Evolutionary conservation across 2,113 vertebrate genomes (phyloP), one percentile per base, ranked within the genome.

Genomic region (Platichthys stellatus): DNA sequence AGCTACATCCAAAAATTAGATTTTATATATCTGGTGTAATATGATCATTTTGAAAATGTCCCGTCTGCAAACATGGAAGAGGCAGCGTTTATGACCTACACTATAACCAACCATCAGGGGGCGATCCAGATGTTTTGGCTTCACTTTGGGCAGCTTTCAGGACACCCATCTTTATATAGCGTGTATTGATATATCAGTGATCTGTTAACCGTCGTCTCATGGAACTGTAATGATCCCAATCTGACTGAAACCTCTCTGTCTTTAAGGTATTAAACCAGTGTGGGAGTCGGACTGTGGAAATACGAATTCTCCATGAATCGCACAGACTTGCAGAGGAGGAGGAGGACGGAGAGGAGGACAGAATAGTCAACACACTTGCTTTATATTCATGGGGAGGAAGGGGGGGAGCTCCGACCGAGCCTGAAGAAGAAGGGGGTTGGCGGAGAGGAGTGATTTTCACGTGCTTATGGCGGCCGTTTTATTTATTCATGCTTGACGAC

Each of bases 401-500:
- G 87, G 90, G 75, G 75, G 78, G 65, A 71, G 94, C 90, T 92
- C 92, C 80, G 65, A 84, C 58, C 15, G 56, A 86, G 84, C 84
- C 72, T 43, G 65, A 40, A 20, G 43, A 13, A 70, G 38, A 56
- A 24, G 65, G 51, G 40, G 56, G 28, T 20, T 31, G 17, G n/a
- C 23, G 90, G 93, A 93, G 26, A 90, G 92, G 93, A 35, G n/a
- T 20, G 17, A 84, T 91, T 86, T 86, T 90, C 78, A 83, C 92
- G 88, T 59, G 60, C 79, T 80, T 72, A 58, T 89, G 92, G 96
- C 94, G 89, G 94, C 95, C 6, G 14, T 95, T 97, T 97, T 96
- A 97, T 99, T 98, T 97, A 97, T 97, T 96, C 84, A 94, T 81
- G 80, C 92, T 95, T 95, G 89, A 84, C 71, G 89, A 91, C 94